Conservation (phyloP, 1,140 invertebrate species). For the Galendromus occidentalis region DNA sequence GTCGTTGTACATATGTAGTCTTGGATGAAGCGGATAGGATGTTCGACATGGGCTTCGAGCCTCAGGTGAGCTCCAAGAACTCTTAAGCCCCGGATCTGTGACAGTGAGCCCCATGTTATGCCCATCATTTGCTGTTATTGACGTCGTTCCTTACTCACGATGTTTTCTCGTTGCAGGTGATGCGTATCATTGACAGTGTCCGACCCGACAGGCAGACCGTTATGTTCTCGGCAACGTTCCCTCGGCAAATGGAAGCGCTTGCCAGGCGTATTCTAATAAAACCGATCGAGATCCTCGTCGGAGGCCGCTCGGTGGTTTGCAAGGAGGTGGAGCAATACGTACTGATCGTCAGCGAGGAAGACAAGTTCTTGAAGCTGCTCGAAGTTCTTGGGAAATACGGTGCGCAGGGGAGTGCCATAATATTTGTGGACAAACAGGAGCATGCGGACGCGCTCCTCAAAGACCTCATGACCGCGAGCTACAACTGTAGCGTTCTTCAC, state of each 20-base stretch:
- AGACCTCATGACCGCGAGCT: constrained; percentile 88
- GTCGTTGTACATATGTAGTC: constrained; percentile 86
- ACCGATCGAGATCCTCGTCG: constrained; percentile 96
- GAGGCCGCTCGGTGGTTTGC: constrained; percentile 88
- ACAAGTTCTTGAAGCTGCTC: constrained; percentile 91
- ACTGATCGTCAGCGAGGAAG: constrained; percentile 71
- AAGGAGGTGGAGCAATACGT: constrained; percentile 95
- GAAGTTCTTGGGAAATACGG: constrained; percentile 62
- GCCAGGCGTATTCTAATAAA: constrained; percentile 77
- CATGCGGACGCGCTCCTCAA: constrained; percentile 82
- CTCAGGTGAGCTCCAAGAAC: constrained; percentile 44
- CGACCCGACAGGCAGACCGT: constrained; percentile 92
- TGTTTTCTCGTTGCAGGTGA: constrained; percentile 38
- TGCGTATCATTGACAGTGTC: constrained; percentile 92
- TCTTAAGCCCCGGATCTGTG: background rate
- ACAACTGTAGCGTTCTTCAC: constrained; percentile 86
- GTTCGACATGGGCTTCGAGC: constrained; percentile 99
- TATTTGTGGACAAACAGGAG: constrained; percentile 99
- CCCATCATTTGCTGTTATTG: constrained; percentile 13
- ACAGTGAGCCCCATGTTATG: too few species aligned
- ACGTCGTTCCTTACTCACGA: background rate
- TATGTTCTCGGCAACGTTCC: constrained; percentile 97
- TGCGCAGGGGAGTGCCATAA: constrained; percentile 73
- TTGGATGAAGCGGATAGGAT: constrained; percentile 97
- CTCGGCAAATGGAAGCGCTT: constrained; percentile 93